phyloP scores from a whole-genome alignment of 2,113 vertebrate genomes.

The Gopherus evgoodei region DNA sequence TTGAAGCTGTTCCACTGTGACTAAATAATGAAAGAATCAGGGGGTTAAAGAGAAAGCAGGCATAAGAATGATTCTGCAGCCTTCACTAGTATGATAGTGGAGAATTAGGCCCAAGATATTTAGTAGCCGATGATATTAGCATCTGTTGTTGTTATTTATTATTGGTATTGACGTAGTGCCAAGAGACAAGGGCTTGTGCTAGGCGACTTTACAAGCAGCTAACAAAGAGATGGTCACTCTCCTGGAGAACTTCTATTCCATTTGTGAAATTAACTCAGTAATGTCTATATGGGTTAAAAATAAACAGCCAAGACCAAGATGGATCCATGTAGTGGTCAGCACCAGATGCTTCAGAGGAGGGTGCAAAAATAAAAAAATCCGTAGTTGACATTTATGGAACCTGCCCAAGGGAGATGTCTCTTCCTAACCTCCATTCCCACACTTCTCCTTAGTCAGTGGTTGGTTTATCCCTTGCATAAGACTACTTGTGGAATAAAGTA shows the following conservation, averaged over 20 bases:
- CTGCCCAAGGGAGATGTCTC: background rate
- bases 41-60: background rate
- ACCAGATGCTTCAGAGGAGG: background rate
- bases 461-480: background rate
- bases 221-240: conserved; percentile 35
- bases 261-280: background rate
- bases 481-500: background rate
- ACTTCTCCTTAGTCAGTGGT: background rate
- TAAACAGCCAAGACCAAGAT: conserved; percentile 33
- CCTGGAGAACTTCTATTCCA: background rate
- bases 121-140: conserved; percentile 52
- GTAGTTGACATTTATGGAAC: background rate
- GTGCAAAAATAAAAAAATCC: background rate
- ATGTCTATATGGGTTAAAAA: background rate
- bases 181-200: conserved; percentile 53
- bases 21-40: background rate
- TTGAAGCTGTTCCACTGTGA: background rate
- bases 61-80: conserved; percentile 8
- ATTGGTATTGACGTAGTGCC: conserved; percentile 63
- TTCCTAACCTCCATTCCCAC: background rate
- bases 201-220: conserved; percentile 33
- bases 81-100: background rate
- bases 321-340: background rate
- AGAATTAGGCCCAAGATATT: conserved; percentile 52
- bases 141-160: conserved; percentile 64